Base-by-base conservation (phyloP, 2,113 vertebrate species). In the Tupaia chinensis region DNA sequence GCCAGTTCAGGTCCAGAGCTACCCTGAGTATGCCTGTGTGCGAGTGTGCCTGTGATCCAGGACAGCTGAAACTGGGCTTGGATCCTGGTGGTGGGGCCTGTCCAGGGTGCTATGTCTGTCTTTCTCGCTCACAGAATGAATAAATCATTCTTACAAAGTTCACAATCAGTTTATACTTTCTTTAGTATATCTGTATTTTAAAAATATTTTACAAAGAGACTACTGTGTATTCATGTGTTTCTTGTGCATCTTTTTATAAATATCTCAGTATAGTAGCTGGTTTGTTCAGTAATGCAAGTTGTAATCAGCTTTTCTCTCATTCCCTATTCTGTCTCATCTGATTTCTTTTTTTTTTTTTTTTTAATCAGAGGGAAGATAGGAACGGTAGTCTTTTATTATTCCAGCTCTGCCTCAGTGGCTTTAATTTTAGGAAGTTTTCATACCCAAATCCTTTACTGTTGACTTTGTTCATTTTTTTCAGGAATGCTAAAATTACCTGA, bases 101-200 rank as follows among this genome's bases (percentile, higher is more conserved):
- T 44, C 44, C 44, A 44, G 44, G 44, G 44, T 44, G 44, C 44
- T 44, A 44, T 4, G 44, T 44, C 44, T 44, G 44, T 5, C 44
- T 44, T 44, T 44, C 44, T 44, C 44, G 44, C 44, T 44, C 44
- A 44, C 44, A 44, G 44, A 44, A 44, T 44, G 44, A 44, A 44
- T 44, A 44, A 44, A 44, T 44, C 44, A 44, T 44, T 44, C 44
- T 44, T 44, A 44, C 44, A 5, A 44, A 5, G 58, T 89, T n/a
- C 60, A 92, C 4, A 68, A 85, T 12, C 19, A 9, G 34, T 70
- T 83, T 89, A 27, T 4, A 78, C 5, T 81, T 87, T 20, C 76
- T 90, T 89, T 84, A 13, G 23, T 60, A 88, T 81, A 88, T 93
- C 44, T 76, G 16, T 54, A 87, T 80, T 87, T 90, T 72, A 61